These are phyloP conservation scores for Diplosoma virens DNA, from an alignment of 23 tunicate species.

Conservation along the genomic window DNA sequence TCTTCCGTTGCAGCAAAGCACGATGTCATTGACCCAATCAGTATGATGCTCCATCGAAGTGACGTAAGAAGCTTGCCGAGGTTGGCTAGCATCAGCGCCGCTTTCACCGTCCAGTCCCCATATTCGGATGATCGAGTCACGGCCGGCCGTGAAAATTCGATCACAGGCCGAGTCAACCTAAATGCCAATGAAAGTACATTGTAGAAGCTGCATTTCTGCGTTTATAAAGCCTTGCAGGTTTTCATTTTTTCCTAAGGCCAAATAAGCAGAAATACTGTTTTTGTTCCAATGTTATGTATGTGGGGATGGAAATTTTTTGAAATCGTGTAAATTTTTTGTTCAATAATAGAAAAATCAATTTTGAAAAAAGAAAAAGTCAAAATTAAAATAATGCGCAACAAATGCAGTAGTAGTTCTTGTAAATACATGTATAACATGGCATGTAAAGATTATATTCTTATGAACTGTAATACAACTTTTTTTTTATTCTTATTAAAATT, in stretches of 20 bases:
- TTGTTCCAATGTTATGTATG: too few species aligned
- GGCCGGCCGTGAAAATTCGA: slow-evolving; percentile 85
- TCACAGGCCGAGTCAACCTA: slow-evolving; percentile 52
- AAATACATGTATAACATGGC: too few species aligned
- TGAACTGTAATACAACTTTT: neutral
- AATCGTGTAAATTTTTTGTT: too few species aligned
- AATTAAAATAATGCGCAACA: too few species aligned
- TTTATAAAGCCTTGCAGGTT: neutral
- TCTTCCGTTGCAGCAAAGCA: slow-evolving; percentile 79
- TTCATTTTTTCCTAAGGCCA: neutral
- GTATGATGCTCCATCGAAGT: slow-evolving; percentile 98
- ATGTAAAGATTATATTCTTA: neutral
- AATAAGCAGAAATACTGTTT: too few species aligned
- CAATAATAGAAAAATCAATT: too few species aligned
- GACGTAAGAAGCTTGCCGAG: slow-evolving; percentile 31
- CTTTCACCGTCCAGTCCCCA: slow-evolving; percentile 52
- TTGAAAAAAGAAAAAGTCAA: too few species aligned
- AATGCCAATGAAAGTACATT: neutral
- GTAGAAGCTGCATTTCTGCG: neutral
- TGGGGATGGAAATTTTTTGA: too few species aligned
- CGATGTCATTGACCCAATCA: slow-evolving; percentile 98
- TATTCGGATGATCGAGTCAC: slow-evolving; percentile 93
- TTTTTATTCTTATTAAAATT: neutral
- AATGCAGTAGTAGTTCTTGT: too few species aligned
- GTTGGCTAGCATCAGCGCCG: slow-evolving; percentile 9